Evolutionary conservation across 92 coral and sea anemone species (phyloP).

Genomic region (Zoanthus sociatus): DNA sequence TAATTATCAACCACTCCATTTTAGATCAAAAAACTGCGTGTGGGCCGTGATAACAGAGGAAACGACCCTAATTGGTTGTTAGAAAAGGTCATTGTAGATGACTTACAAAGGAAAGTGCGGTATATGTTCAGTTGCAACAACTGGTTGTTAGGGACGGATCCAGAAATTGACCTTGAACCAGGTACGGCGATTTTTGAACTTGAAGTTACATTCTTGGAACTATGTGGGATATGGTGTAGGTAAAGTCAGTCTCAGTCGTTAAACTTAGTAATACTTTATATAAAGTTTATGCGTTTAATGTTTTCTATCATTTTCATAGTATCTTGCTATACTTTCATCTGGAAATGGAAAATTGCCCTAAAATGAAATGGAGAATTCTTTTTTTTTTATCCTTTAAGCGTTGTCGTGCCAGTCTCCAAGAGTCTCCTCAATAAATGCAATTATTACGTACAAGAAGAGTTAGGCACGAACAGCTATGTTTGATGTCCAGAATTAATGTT

Average conservation of each 20-base stretch:
- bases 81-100: slow-evolving; percentile 84
- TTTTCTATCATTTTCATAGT: too few relatives aligned
- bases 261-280: neutral
- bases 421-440: too few relatives aligned
- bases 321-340: too few relatives aligned
- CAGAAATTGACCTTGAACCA: slow-evolving; percentile 77
- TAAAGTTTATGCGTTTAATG: too few relatives aligned
- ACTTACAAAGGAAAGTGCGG: slow-evolving; percentile 81
- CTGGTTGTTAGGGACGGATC: slow-evolving; percentile 78
- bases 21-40: slow-evolving; percentile 83
- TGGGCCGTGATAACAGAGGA: slow-evolving; percentile 87
- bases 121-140: slow-evolving; percentile 84
- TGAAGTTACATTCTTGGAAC: neutral
- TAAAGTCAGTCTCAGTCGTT: neutral
- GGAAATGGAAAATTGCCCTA: too few relatives aligned
- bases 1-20: neutral
- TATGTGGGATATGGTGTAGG: neutral
- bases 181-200: slow-evolving; percentile 54
- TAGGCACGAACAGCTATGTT: neutral
- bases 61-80: slow-evolving; percentile 85
- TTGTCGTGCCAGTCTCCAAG: too few relatives aligned
- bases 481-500: neutral
- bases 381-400: too few relatives aligned
- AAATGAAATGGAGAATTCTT: too few relatives aligned
- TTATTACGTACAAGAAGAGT: too few relatives aligned